phyloP scores from a whole-genome alignment of 2,797 vertebrate species.

The Ara ararauna region DNA sequence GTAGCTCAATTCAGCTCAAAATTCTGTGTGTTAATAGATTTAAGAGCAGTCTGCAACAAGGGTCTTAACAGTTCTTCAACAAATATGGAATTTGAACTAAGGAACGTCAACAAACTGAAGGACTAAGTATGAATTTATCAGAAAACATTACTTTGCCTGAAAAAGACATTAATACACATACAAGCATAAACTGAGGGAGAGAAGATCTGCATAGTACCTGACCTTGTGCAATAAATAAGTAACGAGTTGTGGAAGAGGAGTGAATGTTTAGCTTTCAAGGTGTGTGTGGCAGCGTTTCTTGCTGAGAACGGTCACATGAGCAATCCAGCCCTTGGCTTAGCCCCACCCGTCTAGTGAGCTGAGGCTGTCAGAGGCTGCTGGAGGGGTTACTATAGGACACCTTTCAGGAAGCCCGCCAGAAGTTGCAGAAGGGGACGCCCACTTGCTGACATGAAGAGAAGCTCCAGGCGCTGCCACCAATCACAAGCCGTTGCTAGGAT shows the following conservation, averaged over 20 bases:
- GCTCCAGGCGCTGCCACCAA: too few species aligned
- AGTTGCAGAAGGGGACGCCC: too few species aligned
- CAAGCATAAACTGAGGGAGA: neutral
- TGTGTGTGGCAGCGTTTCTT: fast-evolving
- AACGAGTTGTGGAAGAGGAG: neutral
- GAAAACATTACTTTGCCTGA: neutral
- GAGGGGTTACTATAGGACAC: too few species aligned
- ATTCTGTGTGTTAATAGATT: neutral
- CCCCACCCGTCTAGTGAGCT: too few species aligned
- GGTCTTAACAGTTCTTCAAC: neutral
- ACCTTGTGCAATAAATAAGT: neutral
- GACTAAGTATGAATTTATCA: neutral
- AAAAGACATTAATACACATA: neutral
- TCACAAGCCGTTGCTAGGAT: too few species aligned
- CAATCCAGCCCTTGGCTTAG: too few species aligned
- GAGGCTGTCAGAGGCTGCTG: too few species aligned
- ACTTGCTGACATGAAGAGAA: too few species aligned
- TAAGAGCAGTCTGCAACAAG: neutral
- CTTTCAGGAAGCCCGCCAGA: too few species aligned
- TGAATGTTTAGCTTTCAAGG: neutral
- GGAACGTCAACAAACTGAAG: neutral
- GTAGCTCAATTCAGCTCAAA: neutral
- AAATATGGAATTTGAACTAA: neutral
- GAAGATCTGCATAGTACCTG: neutral
- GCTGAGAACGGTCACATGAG: too few species aligned